Evolutionary conservation across 64 coral and sea anemone species (phyloP).

Genomic region (Montipora efflorescens): DNA sequence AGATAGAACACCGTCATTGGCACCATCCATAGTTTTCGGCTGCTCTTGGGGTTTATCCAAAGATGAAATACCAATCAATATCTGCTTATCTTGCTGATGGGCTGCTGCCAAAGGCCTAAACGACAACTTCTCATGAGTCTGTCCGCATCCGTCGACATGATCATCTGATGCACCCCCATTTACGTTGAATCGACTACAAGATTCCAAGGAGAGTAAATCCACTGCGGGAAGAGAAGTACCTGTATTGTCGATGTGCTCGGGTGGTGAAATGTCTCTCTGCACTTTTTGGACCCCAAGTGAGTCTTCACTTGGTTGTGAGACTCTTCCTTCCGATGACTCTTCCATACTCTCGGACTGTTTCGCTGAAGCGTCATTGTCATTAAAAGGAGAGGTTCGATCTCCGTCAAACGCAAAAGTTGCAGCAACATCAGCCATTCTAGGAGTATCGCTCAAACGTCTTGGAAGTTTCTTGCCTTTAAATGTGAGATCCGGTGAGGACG

Average conservation of each 20-base stretch:
- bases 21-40: not conserved
- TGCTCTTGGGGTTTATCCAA: not conserved
- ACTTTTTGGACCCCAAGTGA: not conserved
- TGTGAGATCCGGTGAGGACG: slow-evolving; percentile 31
- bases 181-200: not conserved
- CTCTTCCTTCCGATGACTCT: not conserved
- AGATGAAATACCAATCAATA: not conserved
- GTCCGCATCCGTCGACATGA: not conserved
- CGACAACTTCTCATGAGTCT: not conserved
- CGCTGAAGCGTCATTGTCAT: not conserved
- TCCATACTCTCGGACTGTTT: slow-evolving; percentile 19
- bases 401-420: slow-evolving; percentile 27
- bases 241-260: not conserved
- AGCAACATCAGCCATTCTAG: slow-evolving; percentile 28
- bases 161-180: not conserved
- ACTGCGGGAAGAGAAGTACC: not conserved
- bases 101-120: not conserved
- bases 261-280: not conserved
- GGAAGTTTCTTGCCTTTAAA: slow-evolving; percentile 5
- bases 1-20: not conserved
- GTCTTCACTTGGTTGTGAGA: not conserved
- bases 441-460: slow-evolving; percentile 39
- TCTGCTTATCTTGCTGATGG: not conserved
- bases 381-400: not conserved
- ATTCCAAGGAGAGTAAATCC: not conserved